phyloP scores from a whole-genome alignment of 2,797 vertebrate genomes.

The Sparus aurata region DNA sequence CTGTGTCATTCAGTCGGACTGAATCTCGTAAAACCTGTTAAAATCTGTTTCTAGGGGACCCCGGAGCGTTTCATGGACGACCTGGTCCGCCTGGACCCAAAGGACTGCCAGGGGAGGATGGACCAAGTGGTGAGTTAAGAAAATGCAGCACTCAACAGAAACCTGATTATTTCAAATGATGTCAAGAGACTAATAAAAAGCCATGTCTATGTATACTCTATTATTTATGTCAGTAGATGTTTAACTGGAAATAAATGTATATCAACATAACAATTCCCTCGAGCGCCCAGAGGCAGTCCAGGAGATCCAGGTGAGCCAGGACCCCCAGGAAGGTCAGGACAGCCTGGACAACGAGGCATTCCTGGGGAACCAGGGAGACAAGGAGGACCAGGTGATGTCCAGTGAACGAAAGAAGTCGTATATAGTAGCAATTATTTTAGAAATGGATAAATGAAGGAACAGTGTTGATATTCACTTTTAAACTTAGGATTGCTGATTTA shows the following conservation, averaged over 20 bases:
- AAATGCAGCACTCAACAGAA: neutral
- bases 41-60: constrained; percentile 67
- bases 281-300: constrained; percentile 44
- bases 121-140: constrained; percentile 48
- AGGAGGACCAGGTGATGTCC: constrained; percentile 65
- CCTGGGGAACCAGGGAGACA: constrained; percentile 54
- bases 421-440: neutral
- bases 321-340: constrained; percentile 52
- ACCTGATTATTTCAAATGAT: neutral
- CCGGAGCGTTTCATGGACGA: constrained; percentile 50
- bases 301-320: constrained; percentile 71
- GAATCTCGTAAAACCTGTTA: constrained; percentile 1
- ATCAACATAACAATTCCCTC: constrained; percentile 1
- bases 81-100: constrained; percentile 70
- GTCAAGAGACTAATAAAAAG: neutral
- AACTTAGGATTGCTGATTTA: neutral
- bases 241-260: neutral
- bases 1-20: neutral
- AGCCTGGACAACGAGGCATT: constrained; percentile 57
- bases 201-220: neutral
- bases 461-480: neutral
- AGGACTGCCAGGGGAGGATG: constrained; percentile 64
- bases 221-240: neutral
- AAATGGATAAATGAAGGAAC: neutral
- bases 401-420: neutral